These are phyloP conservation scores for Heliocidaris tuberculata DNA, from an alignment of 35 echinoderm and acorn worm genomes.

Conservation along the genomic window DNA sequence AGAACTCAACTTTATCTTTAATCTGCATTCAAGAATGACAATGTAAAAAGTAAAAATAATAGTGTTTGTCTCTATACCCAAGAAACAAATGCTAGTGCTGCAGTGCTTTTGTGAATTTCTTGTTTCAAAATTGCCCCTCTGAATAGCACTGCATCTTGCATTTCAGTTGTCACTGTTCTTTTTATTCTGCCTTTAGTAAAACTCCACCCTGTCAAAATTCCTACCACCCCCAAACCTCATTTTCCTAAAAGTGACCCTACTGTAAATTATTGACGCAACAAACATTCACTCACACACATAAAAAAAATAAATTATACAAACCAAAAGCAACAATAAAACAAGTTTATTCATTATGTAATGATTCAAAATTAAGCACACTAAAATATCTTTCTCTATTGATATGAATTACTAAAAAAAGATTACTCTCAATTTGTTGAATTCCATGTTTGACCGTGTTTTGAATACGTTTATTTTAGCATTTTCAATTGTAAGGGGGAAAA, in stretches of 20 bases:
- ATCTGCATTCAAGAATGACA: background rate
- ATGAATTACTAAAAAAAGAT: too few species aligned
- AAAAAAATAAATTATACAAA: too few species aligned
- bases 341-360: too few species aligned
- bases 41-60: background rate
- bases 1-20: background rate
- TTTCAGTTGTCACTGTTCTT: background rate
- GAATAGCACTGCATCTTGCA: constrained; percentile 8
- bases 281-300: too few species aligned
- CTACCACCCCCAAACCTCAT: background rate
- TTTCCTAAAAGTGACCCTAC: background rate
- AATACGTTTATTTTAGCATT: too few species aligned
- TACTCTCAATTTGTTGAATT: too few species aligned
- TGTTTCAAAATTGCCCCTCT: background rate
- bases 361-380: too few species aligned
- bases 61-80: background rate
- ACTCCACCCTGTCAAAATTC: background rate
- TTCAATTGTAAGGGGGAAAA: too few species aligned
- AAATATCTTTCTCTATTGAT: too few species aligned
- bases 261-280: background rate
- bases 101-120: background rate
- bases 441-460: too few species aligned
- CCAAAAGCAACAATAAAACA: too few species aligned
- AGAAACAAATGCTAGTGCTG: background rate
- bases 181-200: background rate